Evolutionary conservation across 2,113 vertebrate species (phyloP).

Genomic region (Loxodonta africana): DNA sequence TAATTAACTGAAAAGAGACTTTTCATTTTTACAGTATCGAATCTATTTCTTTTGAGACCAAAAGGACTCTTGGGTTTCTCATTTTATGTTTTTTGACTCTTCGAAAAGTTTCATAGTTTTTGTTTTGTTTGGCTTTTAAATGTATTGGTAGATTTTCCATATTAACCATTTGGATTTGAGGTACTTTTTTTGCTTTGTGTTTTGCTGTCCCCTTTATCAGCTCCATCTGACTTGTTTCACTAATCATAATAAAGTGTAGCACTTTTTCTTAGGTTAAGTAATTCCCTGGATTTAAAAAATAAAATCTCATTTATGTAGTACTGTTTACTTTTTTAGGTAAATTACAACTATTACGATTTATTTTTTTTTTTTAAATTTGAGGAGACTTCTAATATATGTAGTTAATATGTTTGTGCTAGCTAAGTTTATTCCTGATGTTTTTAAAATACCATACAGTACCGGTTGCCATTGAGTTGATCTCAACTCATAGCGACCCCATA

Average conservation of each 20-base stretch:
- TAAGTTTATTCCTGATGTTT: constrained; percentile 58
- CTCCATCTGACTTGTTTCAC: constrained; percentile 7
- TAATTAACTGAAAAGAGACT: not conserved
- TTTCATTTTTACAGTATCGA: constrained; percentile 22
- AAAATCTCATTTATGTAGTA: not conserved
- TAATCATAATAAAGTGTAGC: not conserved
- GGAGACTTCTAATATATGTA: not conserved
- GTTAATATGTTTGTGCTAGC: not conserved
- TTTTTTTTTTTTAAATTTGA: constrained; percentile 39
- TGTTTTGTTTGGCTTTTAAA: not conserved
- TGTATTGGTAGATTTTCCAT: not conserved
- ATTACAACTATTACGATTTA: not conserved
- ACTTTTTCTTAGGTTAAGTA: constrained; percentile 15
- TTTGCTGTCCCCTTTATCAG: not conserved
- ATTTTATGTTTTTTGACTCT: not conserved
- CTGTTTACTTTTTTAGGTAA: constrained; percentile 32
- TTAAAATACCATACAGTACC: not conserved
- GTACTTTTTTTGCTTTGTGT: not conserved
- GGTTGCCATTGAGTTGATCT: no score
- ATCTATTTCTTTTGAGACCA: not conserved
- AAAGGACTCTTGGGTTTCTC: not conserved
- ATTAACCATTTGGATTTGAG: not conserved
- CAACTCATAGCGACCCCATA: no score
- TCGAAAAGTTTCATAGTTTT: not conserved
- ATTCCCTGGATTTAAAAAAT: constrained; percentile 34